Percentiles rank a stretch among this genome's conserved stretches.
phyloP scores from a whole-genome alignment of 2,797 vertebrate genomes.

The Acomys russatus region DNA sequence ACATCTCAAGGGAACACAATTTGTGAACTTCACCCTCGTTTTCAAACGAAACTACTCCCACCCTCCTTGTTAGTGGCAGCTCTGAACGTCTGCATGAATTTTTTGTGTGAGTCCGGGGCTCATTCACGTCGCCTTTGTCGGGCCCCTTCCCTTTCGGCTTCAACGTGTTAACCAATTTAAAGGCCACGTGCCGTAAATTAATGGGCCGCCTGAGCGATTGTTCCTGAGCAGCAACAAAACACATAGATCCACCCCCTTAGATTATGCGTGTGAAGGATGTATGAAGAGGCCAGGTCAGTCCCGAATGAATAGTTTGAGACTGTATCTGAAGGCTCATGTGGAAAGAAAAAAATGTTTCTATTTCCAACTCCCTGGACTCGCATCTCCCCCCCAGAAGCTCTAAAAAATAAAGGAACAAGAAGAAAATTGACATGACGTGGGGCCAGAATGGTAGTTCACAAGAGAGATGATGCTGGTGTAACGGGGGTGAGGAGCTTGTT shows the following conservation, averaged over 20 bases:
- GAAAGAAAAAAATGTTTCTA: slow-evolving; percentile 91
- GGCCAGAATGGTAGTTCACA: slow-evolving; percentile 84
- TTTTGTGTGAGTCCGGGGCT: slow-evolving; percentile 95
- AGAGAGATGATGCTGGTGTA: slow-evolving; percentile 6
- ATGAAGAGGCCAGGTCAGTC: slow-evolving; percentile 95
- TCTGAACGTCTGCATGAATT: slow-evolving; percentile 95
- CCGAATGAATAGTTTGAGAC: slow-evolving; percentile 95
- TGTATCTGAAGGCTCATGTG: slow-evolving; percentile 94
- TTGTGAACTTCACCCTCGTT: slow-evolving; percentile 93
- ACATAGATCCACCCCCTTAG: slow-evolving; percentile 99
- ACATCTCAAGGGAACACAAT: slow-evolving; percentile 93
- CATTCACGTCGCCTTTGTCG: slow-evolving; percentile 93
- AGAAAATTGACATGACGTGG: slow-evolving; percentile 87
- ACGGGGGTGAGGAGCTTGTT: slow-evolving; percentile 67
- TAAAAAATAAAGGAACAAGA: slow-evolving; percentile 81
- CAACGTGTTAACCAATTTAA: slow-evolving; percentile 98
- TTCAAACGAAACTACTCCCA: slow-evolving; percentile 92
- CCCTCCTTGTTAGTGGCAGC: slow-evolving; percentile 94
- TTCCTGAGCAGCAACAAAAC: slow-evolving; percentile 99
- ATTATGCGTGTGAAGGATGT: slow-evolving; percentile 98
- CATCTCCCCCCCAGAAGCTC: slow-evolving; percentile 68
- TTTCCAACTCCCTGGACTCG: slow-evolving; percentile 82
- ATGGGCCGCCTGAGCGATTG: slow-evolving; percentile 98
- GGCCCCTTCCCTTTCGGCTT: slow-evolving; percentile 93
- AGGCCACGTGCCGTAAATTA: slow-evolving; percentile 99